Percentiles rank a stretch among this genome's conserved stretches.
Evolutionary conservation across 2,113 vertebrate species (phyloP).

Genomic region (Charadrius vociferus): DNA sequence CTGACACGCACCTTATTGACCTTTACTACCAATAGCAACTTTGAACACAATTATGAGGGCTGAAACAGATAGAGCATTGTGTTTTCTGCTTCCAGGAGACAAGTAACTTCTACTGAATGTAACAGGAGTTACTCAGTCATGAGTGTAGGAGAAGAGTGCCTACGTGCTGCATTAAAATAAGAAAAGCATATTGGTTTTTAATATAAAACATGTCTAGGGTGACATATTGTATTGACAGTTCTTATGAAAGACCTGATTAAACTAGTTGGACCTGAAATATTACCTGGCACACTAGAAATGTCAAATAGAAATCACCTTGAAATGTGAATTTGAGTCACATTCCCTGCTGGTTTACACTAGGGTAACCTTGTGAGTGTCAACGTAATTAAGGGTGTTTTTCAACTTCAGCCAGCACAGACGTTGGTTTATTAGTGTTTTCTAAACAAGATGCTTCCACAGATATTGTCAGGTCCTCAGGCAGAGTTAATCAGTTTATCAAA

Average conservation of each 20-base stretch:
- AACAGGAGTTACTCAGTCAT: neutral
- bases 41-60: neutral
- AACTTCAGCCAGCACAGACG: neutral
- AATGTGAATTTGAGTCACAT: neutral
- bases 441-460: neutral
- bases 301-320: neutral
- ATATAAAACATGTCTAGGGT: neutral
- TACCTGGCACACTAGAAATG: neutral
- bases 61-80: neutral
- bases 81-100: neutral
- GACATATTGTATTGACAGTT: neutral
- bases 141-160: neutral
- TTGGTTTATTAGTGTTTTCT: neutral
- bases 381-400: neutral
- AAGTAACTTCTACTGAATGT: neutral
- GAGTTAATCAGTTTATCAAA: neutral
- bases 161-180: neutral
- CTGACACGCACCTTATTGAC: neutral
- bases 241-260: neutral
- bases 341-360: neutral
- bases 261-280: neutral
- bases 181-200: neutral
- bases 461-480: neutral
- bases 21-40: neutral
- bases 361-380: neutral